Conservation (phyloP, 1,140 invertebrate genomes). For the Scaptodrosophila lebanonensis region DNA sequence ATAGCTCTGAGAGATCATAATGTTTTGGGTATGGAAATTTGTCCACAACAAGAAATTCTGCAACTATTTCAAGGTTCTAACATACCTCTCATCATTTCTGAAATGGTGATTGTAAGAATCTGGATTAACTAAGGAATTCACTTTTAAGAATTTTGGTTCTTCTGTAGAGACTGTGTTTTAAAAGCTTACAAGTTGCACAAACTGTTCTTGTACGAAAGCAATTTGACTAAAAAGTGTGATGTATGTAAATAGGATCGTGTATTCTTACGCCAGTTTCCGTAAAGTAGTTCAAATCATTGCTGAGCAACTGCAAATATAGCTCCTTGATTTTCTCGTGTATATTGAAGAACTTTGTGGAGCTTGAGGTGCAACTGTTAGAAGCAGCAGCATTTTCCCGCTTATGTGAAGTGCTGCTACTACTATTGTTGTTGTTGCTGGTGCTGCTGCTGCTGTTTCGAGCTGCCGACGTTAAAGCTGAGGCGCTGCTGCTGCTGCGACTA, state of each 20-base stretch:
- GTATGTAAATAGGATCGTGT: too few relatives aligned
- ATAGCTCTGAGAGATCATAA: too few relatives aligned
- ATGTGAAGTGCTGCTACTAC: constrained; percentile 18
- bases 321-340: constrained; percentile 81
- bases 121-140: too few relatives aligned
- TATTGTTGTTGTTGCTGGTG: constrained; percentile 25
- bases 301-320: constrained; percentile 77
- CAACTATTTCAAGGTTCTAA: not conserved
- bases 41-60: too few relatives aligned
- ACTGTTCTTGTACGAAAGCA: too few relatives aligned
- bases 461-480: constrained; percentile 45
- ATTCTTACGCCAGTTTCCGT: constrained; percentile 73
- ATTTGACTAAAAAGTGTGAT: too few relatives aligned
- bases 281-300: constrained; percentile 66
- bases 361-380: not conserved
- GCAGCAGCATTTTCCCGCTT: constrained; percentile 7
- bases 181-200: too few relatives aligned
- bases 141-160: too few relatives aligned
- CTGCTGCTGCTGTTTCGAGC: constrained; percentile 32
- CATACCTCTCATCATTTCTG: not conserved
- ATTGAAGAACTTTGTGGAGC: constrained; percentile 77
- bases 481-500: constrained; percentile 61
- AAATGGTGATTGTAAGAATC: not conserved
- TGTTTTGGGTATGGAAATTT: not conserved
- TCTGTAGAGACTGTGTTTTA: too few relatives aligned